Conservation (phyloP, 92 coral and sea anemone genomes). For the Actinostola sp. region DNA sequence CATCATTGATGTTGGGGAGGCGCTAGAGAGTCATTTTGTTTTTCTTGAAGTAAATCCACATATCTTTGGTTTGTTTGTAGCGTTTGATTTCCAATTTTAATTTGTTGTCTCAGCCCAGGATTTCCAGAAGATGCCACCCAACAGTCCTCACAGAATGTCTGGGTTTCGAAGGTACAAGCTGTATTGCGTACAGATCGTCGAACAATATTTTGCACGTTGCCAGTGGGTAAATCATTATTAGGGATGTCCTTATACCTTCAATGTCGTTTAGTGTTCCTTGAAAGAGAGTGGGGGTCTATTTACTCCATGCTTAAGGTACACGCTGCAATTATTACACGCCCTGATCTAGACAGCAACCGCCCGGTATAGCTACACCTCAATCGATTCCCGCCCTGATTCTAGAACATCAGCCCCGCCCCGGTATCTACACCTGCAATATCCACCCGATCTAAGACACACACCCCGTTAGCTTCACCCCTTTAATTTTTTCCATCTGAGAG, state of each 20-base stretch:
- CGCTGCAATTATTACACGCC: conserved; percentile 34
- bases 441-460: too few relatives aligned
- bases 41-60: conserved; percentile 44
- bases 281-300: conserved; percentile 29
- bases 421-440: conserved; percentile 42
- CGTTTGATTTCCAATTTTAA: conserved; percentile 42
- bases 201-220: conserved; percentile 56
- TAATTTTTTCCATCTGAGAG: conserved; percentile 9
- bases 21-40: conserved; percentile 14
- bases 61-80: conserved; percentile 2
- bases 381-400: too few relatives aligned
- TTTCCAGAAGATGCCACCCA: neutral
- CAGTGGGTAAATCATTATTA: neutral
- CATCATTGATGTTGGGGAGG: too few relatives aligned
- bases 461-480: too few relatives aligned
- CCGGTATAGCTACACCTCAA: too few relatives aligned
- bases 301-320: conserved; percentile 56
- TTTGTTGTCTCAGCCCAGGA: conserved; percentile 33
- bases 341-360: too few relatives aligned
- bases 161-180: conserved; percentile 17
- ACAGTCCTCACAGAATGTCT: too few relatives aligned
- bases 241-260: neutral
- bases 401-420: too few relatives aligned
- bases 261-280: neutral
- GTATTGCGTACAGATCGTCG: conserved; percentile 52